These are phyloP conservation scores for Macrophya alboannulata DNA, from an alignment of 2,888 invertebrate species.

Conservation along the genomic window DNA sequence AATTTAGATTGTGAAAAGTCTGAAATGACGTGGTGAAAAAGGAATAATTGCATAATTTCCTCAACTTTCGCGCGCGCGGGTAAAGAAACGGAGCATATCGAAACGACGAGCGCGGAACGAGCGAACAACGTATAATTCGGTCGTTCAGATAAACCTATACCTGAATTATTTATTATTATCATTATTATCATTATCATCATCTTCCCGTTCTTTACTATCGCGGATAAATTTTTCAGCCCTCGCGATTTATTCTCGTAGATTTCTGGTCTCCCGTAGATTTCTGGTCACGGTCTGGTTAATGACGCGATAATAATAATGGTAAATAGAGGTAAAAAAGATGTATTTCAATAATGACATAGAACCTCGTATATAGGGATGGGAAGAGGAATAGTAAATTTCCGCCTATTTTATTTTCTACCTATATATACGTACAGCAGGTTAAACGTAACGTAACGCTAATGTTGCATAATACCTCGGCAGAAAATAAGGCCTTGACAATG, in stretches of 20 bases:
- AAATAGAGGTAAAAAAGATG: neutral
- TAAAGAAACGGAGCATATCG: neutral
- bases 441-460: conserved; percentile 3
- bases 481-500: conserved; percentile 53
- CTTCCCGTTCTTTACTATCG: no score
- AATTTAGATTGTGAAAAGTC: neutral
- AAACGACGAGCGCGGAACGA: neutral
- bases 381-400: neutral
- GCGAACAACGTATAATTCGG: neutral
- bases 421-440: neutral
- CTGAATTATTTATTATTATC: no score
- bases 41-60: conserved; percentile 19
- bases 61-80: conserved; percentile 6
- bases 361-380: neutral
- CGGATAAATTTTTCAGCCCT: no score
- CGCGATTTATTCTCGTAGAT: no score
- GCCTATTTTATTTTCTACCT: no score
- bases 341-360: neutral
- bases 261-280: no score
- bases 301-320: neutral
- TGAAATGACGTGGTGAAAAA: conserved; percentile 1
- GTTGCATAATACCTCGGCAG: conserved; percentile 3
- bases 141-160: no score
- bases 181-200: neutral
- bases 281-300: no score